Evolutionary conservation across 2,888 invertebrate species (phyloP), one percentile per base, ranked within the genome.

Genomic region (Litoditis marina): DNA sequence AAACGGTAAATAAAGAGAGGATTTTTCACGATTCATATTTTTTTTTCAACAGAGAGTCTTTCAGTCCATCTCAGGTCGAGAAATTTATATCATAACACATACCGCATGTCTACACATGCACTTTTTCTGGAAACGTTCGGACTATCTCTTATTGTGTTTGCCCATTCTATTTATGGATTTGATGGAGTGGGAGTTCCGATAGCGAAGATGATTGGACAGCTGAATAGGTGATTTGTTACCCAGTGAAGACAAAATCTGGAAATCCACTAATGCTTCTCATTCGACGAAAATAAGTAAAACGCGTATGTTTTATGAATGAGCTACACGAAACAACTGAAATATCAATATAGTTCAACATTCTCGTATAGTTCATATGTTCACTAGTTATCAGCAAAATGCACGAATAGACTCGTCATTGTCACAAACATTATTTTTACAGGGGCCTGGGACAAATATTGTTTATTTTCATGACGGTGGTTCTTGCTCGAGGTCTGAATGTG

Each of bases 101-200:
- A 56, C 53, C 64, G 65, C 46, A 53, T 71, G 60, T 71, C 58
- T 32, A 51, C 63, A 2, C 66, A 71, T 19, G 62, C 68, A 8
- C 55, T 68, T 11, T 46, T 47, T 6, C 42, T 65, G 36, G 65
- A 71, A 55, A 57, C 60, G 27, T 16, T 60, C 11, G 71, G 64
- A 34, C 60, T 71, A 47, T 52, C 36, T 8, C 61, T 68, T 13
- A 4, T 62, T 22, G 54, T 66, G 5, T 49, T 90, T 47, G 88
- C 89, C 8, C 90, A 90, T 79, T 87, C 90, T n/a, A 87, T 88
- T 63, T 92, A 90, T 81, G 92, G 91, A 0, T 84, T 88, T 0
- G 88, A 88, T 68, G 94, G 94, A 0, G 76, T 87, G 1, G 89
- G 89, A 0, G 85, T 87, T 0, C 86, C 85, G 1, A 74, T 78